Evolutionary conservation across 2,797 vertebrate genomes (phyloP), one percentile per base, ranked within the genome.

Genomic region (Mionectes olivaceus): DNA sequence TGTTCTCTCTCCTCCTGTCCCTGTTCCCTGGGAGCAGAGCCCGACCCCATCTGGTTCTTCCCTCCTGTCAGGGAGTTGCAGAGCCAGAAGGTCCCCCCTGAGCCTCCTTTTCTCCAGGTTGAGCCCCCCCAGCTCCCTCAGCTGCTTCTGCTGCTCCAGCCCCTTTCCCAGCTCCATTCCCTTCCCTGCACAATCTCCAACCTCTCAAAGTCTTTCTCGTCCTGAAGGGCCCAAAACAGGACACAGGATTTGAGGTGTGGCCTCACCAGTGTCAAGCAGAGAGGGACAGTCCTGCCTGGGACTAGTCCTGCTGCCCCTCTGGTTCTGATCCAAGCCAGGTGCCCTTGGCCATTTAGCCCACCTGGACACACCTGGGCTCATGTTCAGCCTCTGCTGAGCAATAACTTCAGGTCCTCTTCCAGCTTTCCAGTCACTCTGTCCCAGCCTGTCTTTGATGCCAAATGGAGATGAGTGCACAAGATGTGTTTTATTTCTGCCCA

Each of bases 111-210:
- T 0, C 75, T 87, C 50, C 57, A 57, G 75, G 27, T 57, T 87
- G 22, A 80, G 52, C 59, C 59, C 37, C 68, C 11, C 75, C 76
- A 65, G n/a, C 67, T 50, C 52, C 44, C n/a, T 73, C 59, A 79
- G 44, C 19, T 0, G 0, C 44, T 37, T 27, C 75, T 50, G 35
- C 11, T 3, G 44, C 52, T 87, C 37, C 60, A 59, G 39, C 0
- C 11, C 7, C 24, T 73, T 24, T 24, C 28, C 37, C 53, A 79
- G 52, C 28, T 67, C 13, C 0, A 0, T 65, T n/a, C 27, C 9
- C 11, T 73, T 3, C 53, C 2, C 46, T 65, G 39, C 11, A 53
- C 39, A 27, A 0, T 0, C 19, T 81, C 25, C 53, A 81, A 28
- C 11, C 6, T 1, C 2, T 53, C 53, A 11, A 2, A 5, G 14